phyloP scores from a whole-genome alignment of 1,140 invertebrate species.

The Lordiphosa collinella region DNA sequence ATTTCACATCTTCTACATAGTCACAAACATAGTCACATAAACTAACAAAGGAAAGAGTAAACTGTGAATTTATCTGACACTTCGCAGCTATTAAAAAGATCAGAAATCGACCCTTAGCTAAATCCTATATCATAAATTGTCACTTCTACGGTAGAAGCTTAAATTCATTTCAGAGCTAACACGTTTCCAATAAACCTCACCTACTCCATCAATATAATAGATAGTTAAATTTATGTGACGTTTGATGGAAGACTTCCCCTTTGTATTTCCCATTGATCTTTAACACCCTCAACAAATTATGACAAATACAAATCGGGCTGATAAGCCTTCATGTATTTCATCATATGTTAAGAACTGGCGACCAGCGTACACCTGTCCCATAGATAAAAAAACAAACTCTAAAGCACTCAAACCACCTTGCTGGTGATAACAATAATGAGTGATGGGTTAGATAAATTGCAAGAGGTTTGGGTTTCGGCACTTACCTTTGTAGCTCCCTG shows the following conservation, averaged over 20 bases:
- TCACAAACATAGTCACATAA: too few relatives aligned
- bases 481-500: constrained; percentile 84
- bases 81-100: too few relatives aligned
- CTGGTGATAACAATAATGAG: constrained; percentile 26
- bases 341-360: constrained; percentile 5
- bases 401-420: neutral
- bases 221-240: too few relatives aligned
- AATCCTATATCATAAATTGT: too few relatives aligned
- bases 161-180: too few relatives aligned
- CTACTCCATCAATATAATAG: too few relatives aligned
- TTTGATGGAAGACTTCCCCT: neutral
- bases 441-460: constrained; percentile 27
- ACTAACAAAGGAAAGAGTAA: too few relatives aligned
- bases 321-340: constrained; percentile 35
- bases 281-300: constrained; percentile 15
- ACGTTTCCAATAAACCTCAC: too few relatives aligned
- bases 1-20: too few relatives aligned
- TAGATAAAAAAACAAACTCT: constrained; percentile 28
- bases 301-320: constrained; percentile 15
- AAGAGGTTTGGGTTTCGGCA: constrained; percentile 13
- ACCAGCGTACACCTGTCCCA: constrained; percentile 23
- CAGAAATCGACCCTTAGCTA: too few relatives aligned
- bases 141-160: too few relatives aligned
- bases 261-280: constrained; percentile 11
- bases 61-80: too few relatives aligned